Conservation (phyloP, 2,797 vertebrate genomes). For the Percopsis omiscomaycus region DNA sequence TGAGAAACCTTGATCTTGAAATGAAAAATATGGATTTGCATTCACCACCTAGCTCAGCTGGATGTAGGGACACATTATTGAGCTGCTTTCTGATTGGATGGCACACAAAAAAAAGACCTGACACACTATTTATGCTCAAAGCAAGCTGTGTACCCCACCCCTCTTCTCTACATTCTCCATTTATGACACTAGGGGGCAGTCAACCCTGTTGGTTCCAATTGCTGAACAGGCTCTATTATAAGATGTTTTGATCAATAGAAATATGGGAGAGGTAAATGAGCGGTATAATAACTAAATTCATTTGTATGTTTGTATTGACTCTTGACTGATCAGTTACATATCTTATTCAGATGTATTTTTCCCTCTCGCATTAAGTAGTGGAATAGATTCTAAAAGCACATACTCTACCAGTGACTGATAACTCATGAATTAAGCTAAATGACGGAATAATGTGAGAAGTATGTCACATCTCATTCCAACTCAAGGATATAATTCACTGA, state of each 20-base stretch:
- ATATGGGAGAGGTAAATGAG: conserved; percentile 13
- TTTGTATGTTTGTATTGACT: conserved; percentile 34
- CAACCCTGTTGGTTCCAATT: conserved; percentile 71
- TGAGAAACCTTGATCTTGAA: conserved; percentile 71
- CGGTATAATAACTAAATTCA: conserved; percentile 10
- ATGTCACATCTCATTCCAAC: too few relatives aligned
- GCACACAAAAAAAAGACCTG: conserved; percentile 41
- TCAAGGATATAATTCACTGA: too few relatives aligned
- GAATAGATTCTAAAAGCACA: too few relatives aligned
- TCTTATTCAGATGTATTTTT: conserved; percentile 22
- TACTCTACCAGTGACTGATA: too few relatives aligned
- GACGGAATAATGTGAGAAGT: too few relatives aligned
- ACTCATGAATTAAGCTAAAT: too few relatives aligned
- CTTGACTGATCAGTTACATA: conserved; percentile 27
- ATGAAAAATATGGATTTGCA: conserved; percentile 59
- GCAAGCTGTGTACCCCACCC: conserved; percentile 28
- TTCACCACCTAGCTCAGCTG: conserved; percentile 61
- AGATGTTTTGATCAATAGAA: conserved; percentile 29
- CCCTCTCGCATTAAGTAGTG: too few relatives aligned
- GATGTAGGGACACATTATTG: conserved; percentile 56
- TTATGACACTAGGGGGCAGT: conserved; percentile 80
- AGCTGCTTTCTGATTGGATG: conserved; percentile 66
- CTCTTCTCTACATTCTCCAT: conserved; percentile 36
- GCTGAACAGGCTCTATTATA: conserved; percentile 30
- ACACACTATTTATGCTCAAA: conserved; percentile 61